Percentiles rank a stretch among this genome's conserved stretches.
phyloP scores from a whole-genome alignment of 2,113 vertebrate genomes.

The Tetraodon nigroviridis region DNA sequence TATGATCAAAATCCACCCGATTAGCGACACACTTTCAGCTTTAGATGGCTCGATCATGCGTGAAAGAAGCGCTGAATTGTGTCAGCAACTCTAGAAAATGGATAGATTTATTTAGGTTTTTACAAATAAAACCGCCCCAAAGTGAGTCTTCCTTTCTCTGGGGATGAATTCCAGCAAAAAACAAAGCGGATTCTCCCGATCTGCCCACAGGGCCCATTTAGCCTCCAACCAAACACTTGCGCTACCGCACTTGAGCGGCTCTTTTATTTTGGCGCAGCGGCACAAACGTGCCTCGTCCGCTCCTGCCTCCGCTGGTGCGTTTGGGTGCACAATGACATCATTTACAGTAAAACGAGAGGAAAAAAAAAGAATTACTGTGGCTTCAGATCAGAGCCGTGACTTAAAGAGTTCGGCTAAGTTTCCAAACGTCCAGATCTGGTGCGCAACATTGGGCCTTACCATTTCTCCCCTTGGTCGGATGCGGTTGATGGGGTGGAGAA shows the following conservation, averaged over 20 bases:
- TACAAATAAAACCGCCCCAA: conserved; percentile 4
- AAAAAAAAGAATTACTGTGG: neutral
- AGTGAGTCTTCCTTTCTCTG: neutral
- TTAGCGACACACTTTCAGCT: conserved; percentile 4
- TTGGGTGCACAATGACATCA: conserved; percentile 47
- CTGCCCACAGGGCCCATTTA: conserved; percentile 15
- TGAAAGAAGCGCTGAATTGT: neutral
- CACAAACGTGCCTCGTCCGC: conserved; percentile 53
- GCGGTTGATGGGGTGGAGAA: conserved; percentile 30
- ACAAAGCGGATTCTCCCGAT: conserved; percentile 21
- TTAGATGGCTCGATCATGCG: neutral
- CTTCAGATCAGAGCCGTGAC: conserved; percentile 21
- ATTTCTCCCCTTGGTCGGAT: conserved; percentile 30
- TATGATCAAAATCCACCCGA: conserved; percentile 2
- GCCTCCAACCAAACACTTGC: conserved; percentile 28
- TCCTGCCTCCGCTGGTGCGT: conserved; percentile 30
- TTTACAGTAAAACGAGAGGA: conserved; percentile 4
- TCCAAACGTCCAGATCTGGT: conserved; percentile 5
- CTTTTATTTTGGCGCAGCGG: conserved; percentile 68
- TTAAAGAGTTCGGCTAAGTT: conserved; percentile 45
- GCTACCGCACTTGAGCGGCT: conserved; percentile 44
- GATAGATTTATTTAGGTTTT: neutral
- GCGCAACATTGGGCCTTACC: conserved; percentile 54
- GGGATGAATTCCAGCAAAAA: conserved; percentile 8
- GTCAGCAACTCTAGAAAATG: neutral